Percentiles rank a stretch among this genome's conserved stretches.
phyloP scores from a whole-genome alignment of 2,113 vertebrate species.

The Bettongia penicillata region DNA sequence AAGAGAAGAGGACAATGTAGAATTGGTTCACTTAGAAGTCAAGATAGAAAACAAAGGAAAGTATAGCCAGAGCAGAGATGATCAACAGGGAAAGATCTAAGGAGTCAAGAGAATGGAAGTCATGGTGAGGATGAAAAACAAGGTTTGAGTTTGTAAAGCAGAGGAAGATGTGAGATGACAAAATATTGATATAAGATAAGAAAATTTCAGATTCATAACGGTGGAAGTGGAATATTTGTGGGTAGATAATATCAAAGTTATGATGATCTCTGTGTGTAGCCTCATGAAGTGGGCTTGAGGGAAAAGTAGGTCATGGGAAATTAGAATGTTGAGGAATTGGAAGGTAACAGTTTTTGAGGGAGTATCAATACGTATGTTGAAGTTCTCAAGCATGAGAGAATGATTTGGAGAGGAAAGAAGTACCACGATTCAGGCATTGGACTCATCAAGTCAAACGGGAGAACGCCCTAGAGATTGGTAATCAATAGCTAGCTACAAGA shows the following conservation, averaged over 20 bases:
- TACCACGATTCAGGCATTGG: not conserved
- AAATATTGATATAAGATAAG: not conserved
- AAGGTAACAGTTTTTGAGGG: not conserved
- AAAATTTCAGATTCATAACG: not conserved
- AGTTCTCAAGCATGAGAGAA: not conserved
- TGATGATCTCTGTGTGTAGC: not conserved
- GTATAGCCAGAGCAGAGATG: not conserved
- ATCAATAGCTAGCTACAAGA: not conserved
- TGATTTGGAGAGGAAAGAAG: not conserved
- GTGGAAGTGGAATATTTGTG: not conserved
- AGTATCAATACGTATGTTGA: not conserved
- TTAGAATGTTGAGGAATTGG: not conserved
- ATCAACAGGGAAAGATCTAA: not conserved
- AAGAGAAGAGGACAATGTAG: not conserved
- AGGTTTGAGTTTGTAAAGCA: not conserved
- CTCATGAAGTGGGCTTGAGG: not conserved
- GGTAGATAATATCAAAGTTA: not conserved
- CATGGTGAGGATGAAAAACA: not conserved
- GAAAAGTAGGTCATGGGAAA: not conserved
- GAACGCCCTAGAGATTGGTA: not conserved
- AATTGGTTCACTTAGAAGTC: not conserved
- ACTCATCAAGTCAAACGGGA: not conserved
- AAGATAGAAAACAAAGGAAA: not conserved
- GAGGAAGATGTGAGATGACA: not conserved
- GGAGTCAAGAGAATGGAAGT: not conserved